Base-by-base conservation (phyloP, 2,113 vertebrate genomes). In the Rhinolophus sinicus region DNA sequence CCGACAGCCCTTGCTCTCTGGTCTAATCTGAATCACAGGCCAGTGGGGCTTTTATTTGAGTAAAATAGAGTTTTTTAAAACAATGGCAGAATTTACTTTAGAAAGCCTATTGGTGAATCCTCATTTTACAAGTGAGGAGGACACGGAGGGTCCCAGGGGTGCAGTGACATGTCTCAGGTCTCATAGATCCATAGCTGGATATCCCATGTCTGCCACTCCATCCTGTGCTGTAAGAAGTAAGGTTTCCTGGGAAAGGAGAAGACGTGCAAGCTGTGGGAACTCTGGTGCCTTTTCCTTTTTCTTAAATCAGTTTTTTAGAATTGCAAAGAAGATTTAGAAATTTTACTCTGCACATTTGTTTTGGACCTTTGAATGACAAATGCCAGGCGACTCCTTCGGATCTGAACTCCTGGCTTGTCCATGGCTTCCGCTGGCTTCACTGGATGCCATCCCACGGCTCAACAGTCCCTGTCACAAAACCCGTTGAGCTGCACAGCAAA, bases 391-490 rank as follows among this genome's bases (percentile, higher is more conserved):
- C 30, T 35, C 90, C 94, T 73, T 94, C 70, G 88, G 87, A 98
- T 97, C 91, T 92, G 65, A 97, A 89, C 50, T 95, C 94, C 86
- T 75, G 54, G 86, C 96, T 96, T 22, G 87, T 98, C 72, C 67
- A 88, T 88, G 97, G 95, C 96, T 93, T 92, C 72, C 81, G 62
- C 69, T 96, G 96, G 93, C 94, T 96, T 96, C 93, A 75, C 96
- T 92, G 96, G 95, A 93, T 97, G 95, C 96, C 85, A 69, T 96
- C 95, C 96, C 81, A 75, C 95, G 97, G 97, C 89, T 96, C 92
- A 97, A 94, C 98, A 98, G 98, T 98, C 98, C 96, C 64, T 95
- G 86, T 93, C 83, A 94, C 94, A 97, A 98, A 97, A 94, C 94
- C 97, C 82, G 58, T 97, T 97, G 73, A 38, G 75, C 93, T 81